phyloP scores from a whole-genome alignment of 2,113 vertebrate genomes.

The Indri indri region DNA sequence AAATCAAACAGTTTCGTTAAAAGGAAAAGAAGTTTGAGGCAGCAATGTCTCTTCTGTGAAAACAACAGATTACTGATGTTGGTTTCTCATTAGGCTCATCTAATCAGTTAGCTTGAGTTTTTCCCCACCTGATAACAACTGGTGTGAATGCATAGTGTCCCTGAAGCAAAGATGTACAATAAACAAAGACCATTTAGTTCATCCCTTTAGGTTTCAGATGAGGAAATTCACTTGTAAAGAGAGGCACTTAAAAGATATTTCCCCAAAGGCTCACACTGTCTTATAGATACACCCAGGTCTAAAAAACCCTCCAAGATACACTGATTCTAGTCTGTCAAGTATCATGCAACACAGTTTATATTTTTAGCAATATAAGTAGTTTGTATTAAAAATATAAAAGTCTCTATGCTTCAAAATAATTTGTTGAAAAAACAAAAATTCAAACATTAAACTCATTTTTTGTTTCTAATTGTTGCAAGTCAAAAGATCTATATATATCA shows the following conservation, averaged over 20 bases:
- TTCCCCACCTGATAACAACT: background rate
- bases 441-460: background rate
- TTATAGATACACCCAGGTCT: rapidly evolving
- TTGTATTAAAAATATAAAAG: background rate
- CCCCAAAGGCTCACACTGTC: background rate
- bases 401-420: background rate
- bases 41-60: slow-evolving; percentile 29
- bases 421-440: background rate
- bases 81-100: background rate
- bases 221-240: background rate
- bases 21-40: slow-evolving; percentile 33
- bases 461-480: background rate
- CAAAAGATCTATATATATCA: background rate
- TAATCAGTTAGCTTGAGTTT: slow-evolving; percentile 2
- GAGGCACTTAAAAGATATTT: background rate
- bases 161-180: background rate
- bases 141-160: background rate
- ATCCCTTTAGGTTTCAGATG: background rate
- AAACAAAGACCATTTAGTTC: background rate
- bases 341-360: background rate
- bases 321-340: background rate
- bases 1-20: slow-evolving; percentile 43
- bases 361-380: background rate
- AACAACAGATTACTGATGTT: background rate
- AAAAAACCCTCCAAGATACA: background rate